Base-by-base conservation (phyloP, 2,888 invertebrate species). In the Rosalia funebris region DNA sequence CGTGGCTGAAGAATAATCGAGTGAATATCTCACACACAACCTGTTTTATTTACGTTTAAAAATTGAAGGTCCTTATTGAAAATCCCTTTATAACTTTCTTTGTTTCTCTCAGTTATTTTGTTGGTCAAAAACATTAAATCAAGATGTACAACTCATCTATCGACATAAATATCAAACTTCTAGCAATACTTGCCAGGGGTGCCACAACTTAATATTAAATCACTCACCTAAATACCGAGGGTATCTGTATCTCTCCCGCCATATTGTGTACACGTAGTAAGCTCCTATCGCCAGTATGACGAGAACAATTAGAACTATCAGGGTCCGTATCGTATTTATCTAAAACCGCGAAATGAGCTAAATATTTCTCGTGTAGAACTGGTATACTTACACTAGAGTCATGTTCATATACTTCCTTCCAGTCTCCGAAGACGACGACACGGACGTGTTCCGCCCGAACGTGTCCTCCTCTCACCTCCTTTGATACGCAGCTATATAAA, bases 401-500 rank as follows among this genome's bases (percentile, higher is more conserved):
- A 34, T 72, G 52, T 46, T 74, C 72, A 31, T 74, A 70, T 1
- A 72, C 62, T 44, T 71, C 63, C 34, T 69, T 66, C 66, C 63
- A 72, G 61, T 82, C 81, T 62, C 82, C 84, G 0, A 89, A 88
- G 44, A 88, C 80, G 80, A 89, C 83, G 73, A 88, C 85, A 17
- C 88, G 86, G 84, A 63, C 48, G 46, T 47, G 63, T 39, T 62
- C 52, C 17, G 87, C 83, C 57, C 84, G 84, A 15, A 85, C 80
- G 2, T 84, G 82, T 53, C 82, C 79, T 69, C 81, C 81, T 44
- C 88, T 75, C 0, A 72, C 67, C 45, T 86, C 85, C 73, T 83
- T 85, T 2, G 89, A 88, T 57, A 89, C 77, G 71, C 89, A 90
- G 73, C 85, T 86, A 76, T 90, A 89, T 62, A 84, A 83, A 1